A percentile compares a stretch with the other conserved stretches of the same genome.
phyloP scores from a whole-genome alignment of 2,797 vertebrate genomes.

The Gastrophryne carolinensis region DNA sequence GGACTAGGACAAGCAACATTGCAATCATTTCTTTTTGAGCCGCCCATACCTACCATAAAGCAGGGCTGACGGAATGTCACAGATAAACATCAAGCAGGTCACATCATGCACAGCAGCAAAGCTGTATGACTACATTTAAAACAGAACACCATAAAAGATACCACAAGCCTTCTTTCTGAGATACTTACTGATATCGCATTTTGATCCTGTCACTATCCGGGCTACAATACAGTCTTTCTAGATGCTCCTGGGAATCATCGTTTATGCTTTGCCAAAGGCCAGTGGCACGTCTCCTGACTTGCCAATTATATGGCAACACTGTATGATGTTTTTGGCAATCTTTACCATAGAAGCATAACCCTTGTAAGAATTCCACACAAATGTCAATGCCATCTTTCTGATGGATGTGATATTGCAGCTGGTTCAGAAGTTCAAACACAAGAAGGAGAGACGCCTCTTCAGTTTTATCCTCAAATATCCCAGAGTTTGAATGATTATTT shows the following conservation, averaged over 20 bases:
- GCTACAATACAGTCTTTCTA: constrained; percentile 98
- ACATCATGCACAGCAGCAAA: neutral
- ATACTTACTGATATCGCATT: constrained; percentile 91
- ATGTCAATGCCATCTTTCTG: constrained; percentile 89
- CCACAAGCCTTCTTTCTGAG: neutral
- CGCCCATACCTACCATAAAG: neutral
- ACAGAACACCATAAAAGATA: neutral
- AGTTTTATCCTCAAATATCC: constrained; percentile 95
- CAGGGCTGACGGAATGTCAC: neutral
- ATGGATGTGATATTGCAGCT: constrained; percentile 96
- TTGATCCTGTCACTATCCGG: constrained; percentile 95
- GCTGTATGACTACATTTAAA: neutral
- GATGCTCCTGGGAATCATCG: constrained; percentile 95
- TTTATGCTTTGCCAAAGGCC: constrained; percentile 91
- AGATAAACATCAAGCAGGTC: neutral
- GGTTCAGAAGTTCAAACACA: constrained; percentile 95
- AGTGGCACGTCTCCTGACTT: constrained; percentile 81
- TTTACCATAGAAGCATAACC: constrained; percentile 85
- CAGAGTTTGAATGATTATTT: constrained; percentile 66
- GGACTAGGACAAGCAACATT: neutral
- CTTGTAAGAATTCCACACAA: constrained; percentile 95
- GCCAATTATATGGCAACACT: constrained; percentile 94
- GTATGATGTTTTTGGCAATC: constrained; percentile 96
- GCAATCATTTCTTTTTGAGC: neutral
- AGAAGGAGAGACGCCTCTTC: constrained; percentile 96